Percentiles rank a stretch among this genome's conserved stretches.
These are phyloP conservation scores for Turdus rufiventris DNA, from an alignment of 2,113 vertebrate genomes.

Conservation along the genomic window DNA sequence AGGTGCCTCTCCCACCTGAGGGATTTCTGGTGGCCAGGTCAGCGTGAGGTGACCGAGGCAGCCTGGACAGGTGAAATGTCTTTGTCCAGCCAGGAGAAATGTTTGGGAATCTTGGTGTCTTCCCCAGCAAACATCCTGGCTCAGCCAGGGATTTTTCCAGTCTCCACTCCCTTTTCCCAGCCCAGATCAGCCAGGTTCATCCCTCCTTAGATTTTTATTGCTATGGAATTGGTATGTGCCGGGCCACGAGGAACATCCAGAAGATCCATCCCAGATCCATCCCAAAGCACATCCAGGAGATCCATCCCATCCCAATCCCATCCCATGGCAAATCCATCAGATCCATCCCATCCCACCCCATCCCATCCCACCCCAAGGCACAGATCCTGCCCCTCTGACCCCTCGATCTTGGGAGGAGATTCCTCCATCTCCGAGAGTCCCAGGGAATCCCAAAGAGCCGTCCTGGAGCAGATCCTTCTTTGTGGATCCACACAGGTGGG, in stretches of 20 bases:
- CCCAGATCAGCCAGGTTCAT: accelerated
- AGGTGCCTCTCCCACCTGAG: background rate
- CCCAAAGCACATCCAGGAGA: background rate
- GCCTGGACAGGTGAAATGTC: background rate
- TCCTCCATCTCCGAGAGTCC: too few relatives aligned
- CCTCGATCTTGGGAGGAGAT: too few relatives aligned
- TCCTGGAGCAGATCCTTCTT: too few relatives aligned
- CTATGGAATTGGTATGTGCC: background rate
- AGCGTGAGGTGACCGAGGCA: background rate
- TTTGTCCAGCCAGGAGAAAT: background rate
- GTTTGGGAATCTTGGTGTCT: background rate
- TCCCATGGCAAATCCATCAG: accelerated
- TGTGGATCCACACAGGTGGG: too few relatives aligned
- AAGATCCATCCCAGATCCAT: too few relatives aligned
- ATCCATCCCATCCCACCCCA: background rate
- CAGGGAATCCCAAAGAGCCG: too few relatives aligned
- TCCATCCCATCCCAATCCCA: background rate
- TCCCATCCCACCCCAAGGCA: too few relatives aligned
- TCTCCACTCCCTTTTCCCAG: background rate
- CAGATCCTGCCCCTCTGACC: too few relatives aligned
- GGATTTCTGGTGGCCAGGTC: background rate
- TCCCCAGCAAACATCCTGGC: background rate
- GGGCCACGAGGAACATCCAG: background rate
- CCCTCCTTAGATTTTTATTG: background rate
- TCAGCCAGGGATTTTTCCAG: too few relatives aligned